Base-by-base conservation (phyloP, 2,888 invertebrate species). In the Thereva unica region DNA sequence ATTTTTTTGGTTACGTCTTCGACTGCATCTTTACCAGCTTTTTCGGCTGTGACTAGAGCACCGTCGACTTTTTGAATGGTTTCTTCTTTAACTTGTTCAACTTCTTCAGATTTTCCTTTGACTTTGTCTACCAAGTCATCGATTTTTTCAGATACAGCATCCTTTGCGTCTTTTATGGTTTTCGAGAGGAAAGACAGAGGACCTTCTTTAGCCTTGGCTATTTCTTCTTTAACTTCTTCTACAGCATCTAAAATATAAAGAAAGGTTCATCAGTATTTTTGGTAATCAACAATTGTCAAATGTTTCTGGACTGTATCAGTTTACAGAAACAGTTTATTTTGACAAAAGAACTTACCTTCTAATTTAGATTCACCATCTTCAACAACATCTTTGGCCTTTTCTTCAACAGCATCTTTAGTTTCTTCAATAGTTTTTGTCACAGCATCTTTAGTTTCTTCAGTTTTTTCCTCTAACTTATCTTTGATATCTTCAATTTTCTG, bases 391-490 rank as follows among this genome's bases (percentile, higher is more conserved):
- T 55, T 61, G 6, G 53, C 66, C 52, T 68, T 69, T 52, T 50
- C 56, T 7, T 38, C 44, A 49, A 57, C 35, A 37, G 49, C 8
- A 4, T 10, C 67, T 50, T 47, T 23, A n/a, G 63, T n/a, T 49
- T 69, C 64, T 45, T 65, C 52, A 61, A 65, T 44, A 23, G 23
- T 23, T 23, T 23, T 23, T 23, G 6, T 12, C 4, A 55, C 40
- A 4, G 38, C 12, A 35, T 59, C 45, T 45, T 59, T 59, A 45
- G 23, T 10, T 47, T 45, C n/a, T 1, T 59, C 59, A 6, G 56
- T 57, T 45, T 35, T 67, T 41, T 69, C 67, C 57, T 70, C 12
- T 9, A 37, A 64, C 50, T 69, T 61, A 41, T 64, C 67, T 10
- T 41, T 61, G 4, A 70, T 49, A 10, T 44, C 56, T n/a, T 57